A percentile compares a stretch with the other conserved stretches of the same genome.
Conservation (phyloP, 2,888 invertebrate species). For the Epicampocera succincta region DNA sequence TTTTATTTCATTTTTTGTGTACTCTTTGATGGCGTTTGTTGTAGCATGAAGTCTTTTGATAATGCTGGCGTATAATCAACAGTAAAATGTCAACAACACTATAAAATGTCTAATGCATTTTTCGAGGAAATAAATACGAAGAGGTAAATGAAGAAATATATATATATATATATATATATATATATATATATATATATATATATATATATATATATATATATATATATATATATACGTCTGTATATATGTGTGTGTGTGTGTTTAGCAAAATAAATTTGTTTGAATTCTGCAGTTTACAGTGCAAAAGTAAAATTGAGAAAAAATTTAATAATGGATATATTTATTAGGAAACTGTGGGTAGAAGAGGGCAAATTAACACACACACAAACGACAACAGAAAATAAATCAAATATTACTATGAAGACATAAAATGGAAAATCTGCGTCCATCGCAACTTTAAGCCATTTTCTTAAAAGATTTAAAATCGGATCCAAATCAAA, state of each 20-base stretch:
- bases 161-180: too few species aligned
- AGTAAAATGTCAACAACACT: conserved; percentile 68
- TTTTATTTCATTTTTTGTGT: conserved; percentile 29
- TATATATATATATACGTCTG: too few species aligned
- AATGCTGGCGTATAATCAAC: conserved; percentile 67
- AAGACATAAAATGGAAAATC: too few species aligned
- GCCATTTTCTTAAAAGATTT: too few species aligned
- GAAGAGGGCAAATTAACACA: too few species aligned
- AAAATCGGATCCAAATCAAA: too few species aligned
- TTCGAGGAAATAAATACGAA: conserved; percentile 43
- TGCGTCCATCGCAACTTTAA: too few species aligned
- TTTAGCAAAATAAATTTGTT: too few species aligned
- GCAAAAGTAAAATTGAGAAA: conserved; percentile 17
- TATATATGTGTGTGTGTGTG: neutral
- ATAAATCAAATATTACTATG: too few species aligned
- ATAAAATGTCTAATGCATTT: conserved; percentile 62
- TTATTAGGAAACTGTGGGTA: too few species aligned
- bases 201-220: neutral
- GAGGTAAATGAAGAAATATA: conserved; percentile 32
- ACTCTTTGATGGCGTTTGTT: conserved; percentile 56
- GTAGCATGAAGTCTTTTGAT: conserved; percentile 67
- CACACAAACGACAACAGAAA: too few species aligned
- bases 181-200: neutral
- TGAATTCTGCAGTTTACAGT: conserved; percentile 15
- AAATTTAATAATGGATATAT: too few species aligned